These are phyloP conservation scores for Heliconius erato DNA, from an alignment of 2,888 invertebrate species.

Conservation along the genomic window DNA sequence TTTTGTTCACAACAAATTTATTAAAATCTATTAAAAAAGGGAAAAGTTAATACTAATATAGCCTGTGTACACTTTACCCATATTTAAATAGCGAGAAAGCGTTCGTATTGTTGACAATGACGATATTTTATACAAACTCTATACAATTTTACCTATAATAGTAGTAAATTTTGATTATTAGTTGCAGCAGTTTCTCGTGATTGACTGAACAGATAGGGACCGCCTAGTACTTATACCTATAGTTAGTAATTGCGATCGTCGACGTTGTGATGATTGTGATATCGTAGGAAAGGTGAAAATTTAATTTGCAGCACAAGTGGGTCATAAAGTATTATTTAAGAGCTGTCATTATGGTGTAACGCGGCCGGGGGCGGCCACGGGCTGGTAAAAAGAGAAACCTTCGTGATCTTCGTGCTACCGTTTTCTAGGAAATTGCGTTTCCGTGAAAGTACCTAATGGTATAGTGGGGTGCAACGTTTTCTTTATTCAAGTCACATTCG, in stretches of 20 bases:
- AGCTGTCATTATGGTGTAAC: constrained; percentile 70
- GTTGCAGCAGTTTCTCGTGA: constrained; percentile 11
- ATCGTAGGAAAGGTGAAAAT: constrained; percentile 42
- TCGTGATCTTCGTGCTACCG: constrained; percentile 81
- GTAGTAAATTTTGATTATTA: constrained; percentile 23
- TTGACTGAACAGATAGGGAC: constrained; percentile 15
- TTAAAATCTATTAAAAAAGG: not conserved
- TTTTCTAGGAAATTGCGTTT: constrained; percentile 85
- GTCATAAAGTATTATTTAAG: constrained; percentile 68
- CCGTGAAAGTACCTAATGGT: constrained; percentile 80
- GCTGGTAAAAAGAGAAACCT: constrained; percentile 80
- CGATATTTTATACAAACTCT: constrained; percentile 18
- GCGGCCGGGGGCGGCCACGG: constrained; percentile 72
- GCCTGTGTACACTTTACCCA: not conserved
- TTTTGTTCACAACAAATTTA: not conserved
- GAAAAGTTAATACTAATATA: not conserved
- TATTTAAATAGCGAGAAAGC: constrained; percentile 19
- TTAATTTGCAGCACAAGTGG: constrained; percentile 65
- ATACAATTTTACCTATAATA: constrained; percentile 8
- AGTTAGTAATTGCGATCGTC: constrained; percentile 18
- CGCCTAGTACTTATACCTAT: constrained; percentile 12
- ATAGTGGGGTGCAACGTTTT: constrained; percentile 76
- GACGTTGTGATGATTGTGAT: constrained; percentile 29
- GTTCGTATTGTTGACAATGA: constrained; percentile 4
- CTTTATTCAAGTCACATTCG: constrained; percentile 61